Percentiles rank a stretch among this genome's conserved stretches.
These are phyloP conservation scores for Heliconius himera DNA, from an alignment of 1,140 invertebrate species.

Conservation along the genomic window DNA sequence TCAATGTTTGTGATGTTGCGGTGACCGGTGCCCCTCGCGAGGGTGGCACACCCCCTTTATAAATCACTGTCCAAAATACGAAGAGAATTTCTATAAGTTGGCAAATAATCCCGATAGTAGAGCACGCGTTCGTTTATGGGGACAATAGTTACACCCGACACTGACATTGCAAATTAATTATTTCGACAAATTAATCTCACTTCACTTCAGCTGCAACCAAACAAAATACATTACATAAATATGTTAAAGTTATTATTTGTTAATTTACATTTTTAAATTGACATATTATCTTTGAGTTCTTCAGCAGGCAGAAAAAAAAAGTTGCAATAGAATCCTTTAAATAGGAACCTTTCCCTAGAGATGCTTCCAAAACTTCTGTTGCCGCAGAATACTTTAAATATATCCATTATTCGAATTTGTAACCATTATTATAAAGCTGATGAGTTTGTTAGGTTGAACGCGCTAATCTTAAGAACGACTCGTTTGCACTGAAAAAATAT, in stretches of 20 bases:
- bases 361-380: too few species aligned
- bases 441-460: too few species aligned
- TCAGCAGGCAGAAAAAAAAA: background rate
- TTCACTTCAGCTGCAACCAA: conserved; percentile 8
- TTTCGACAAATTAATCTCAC: conserved; percentile 37
- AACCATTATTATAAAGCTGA: too few species aligned
- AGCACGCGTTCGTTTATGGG: conserved; percentile 55
- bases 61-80: conserved; percentile 80
- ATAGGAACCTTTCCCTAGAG: too few species aligned
- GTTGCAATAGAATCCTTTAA: too few species aligned
- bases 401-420: too few species aligned
- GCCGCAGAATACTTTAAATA: too few species aligned
- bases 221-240: background rate
- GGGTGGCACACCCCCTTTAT: conserved; percentile 77
- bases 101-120: conserved; percentile 67
- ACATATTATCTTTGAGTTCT: background rate
- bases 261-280: background rate
- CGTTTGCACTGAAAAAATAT: too few species aligned
- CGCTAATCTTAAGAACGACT: too few species aligned
- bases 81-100: conserved; percentile 71
- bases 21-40: conserved; percentile 61
- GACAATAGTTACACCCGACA: conserved; percentile 49
- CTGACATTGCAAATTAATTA: conserved; percentile 42
- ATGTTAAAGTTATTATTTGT: background rate
- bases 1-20: conserved; percentile 74